These are phyloP conservation scores for Gallinago paraguaiae DNA, from an alignment of 2,113 vertebrate species.

Conservation along the genomic window DNA sequence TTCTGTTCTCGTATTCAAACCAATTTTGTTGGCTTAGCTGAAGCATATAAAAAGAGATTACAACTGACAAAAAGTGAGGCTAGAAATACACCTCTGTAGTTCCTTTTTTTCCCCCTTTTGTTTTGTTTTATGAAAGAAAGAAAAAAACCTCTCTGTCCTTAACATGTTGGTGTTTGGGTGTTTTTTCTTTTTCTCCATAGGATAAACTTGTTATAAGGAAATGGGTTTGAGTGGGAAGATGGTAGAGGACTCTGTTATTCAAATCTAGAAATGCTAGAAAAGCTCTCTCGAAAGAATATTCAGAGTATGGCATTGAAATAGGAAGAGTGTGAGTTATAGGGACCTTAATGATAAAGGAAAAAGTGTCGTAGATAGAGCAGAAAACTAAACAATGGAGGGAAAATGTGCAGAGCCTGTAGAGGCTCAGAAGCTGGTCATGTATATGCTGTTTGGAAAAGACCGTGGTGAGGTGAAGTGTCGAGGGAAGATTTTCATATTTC, in stretches of 20 bases:
- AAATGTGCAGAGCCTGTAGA: neutral
- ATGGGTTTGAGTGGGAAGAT: neutral
- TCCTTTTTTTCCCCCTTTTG: neutral
- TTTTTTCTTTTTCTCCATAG: neutral
- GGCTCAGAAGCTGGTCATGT: neutral
- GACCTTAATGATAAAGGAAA: neutral
- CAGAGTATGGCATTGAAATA: neutral
- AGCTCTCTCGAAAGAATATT: neutral
- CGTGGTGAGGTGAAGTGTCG: neutral
- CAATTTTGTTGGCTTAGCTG: neutral
- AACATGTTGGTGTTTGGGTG: accelerated
- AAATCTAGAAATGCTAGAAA: neutral
- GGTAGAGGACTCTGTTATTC: neutral
- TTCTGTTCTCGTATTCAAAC: neutral
- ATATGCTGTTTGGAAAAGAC: neutral
- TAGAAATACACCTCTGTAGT: neutral
- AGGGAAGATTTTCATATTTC: neutral
- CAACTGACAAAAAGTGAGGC: neutral
- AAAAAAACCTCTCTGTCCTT: neutral
- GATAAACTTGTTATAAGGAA: neutral
- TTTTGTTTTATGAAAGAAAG: neutral
- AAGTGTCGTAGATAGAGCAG: neutral
- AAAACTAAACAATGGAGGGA: neutral
- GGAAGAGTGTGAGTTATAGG: neutral
- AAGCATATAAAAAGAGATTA: neutral